Percentiles rank a stretch among this genome's conserved stretches.
Evolutionary conservation across 2,888 invertebrate genomes (phyloP).

Genomic region (Mermis nigrescens): DNA sequence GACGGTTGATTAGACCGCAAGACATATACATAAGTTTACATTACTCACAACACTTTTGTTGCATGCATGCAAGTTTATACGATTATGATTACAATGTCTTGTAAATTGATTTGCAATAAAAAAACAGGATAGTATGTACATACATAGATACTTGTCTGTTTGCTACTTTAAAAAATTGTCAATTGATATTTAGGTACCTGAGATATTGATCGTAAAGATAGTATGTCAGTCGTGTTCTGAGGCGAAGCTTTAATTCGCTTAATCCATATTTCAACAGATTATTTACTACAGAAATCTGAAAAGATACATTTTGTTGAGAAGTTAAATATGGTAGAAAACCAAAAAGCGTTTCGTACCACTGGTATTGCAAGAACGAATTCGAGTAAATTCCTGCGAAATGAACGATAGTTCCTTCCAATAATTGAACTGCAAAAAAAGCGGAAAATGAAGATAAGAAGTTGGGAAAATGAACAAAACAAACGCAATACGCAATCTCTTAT

Average conservation of each 20-base stretch:
- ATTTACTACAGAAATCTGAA: conserved; percentile 66
- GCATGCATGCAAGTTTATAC: too few species aligned
- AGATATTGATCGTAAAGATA: conserved; percentile 75
- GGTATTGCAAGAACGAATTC: conserved; percentile 69
- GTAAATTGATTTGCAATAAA: conserved; percentile 66
- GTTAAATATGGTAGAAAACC: too few species aligned
- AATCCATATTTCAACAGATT: conserved; percentile 82
- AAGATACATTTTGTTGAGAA: conserved; percentile 28
- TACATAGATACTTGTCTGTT: too few species aligned
- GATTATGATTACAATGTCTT: too few species aligned
- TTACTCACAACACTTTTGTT: too few species aligned
- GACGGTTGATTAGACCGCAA: too few species aligned
- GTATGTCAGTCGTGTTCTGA: conserved; percentile 67
- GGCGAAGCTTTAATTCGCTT: conserved; percentile 70
- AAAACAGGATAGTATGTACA: conserved; percentile 89
- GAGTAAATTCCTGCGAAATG: conserved; percentile 54
- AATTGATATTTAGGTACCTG: conserved; percentile 42
- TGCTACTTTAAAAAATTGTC: too few species aligned
- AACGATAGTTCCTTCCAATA: conserved; percentile 58
- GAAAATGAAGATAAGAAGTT: too few species aligned
- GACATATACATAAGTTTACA: too few species aligned
- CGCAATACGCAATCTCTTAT: too few species aligned
- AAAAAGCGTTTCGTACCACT: conserved; percentile 43
- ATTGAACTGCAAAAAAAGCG: conserved; percentile 61
- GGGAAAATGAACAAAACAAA: too few species aligned